phyloP scores from a whole-genome alignment of 2,797 vertebrate species.

The Molossus molossus region DNA sequence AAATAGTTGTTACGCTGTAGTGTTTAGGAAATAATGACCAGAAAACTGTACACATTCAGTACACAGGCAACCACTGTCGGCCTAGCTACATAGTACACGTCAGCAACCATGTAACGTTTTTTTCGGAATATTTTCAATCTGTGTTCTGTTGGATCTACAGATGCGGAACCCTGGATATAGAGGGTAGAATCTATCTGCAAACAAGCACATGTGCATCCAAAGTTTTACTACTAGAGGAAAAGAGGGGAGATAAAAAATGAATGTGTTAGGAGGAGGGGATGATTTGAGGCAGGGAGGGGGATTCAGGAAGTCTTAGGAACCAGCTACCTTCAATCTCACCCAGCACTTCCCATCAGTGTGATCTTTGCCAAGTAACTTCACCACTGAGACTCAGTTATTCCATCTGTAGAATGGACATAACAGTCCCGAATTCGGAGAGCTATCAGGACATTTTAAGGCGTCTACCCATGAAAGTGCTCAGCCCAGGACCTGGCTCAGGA shows the following conservation, averaged over 20 bases:
- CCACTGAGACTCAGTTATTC: neutral
- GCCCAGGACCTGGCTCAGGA: neutral
- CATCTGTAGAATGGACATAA: too few relatives aligned
- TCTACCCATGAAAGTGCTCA: accelerated
- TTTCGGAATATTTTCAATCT: neutral
- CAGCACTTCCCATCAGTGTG: accelerated
- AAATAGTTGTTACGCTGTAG: neutral
- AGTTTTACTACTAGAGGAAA: neutral
- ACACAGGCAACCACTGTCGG: neutral
- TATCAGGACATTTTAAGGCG: neutral
- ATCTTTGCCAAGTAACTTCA: neutral
- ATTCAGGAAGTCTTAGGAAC: neutral
- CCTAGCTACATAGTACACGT: neutral
- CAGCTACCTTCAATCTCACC: accelerated
- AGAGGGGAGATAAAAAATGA: neutral
- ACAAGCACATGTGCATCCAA: too few relatives aligned
- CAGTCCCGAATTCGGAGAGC: neutral
- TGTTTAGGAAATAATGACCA: neutral
- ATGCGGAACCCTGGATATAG: too few relatives aligned
- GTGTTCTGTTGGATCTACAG: neutral
- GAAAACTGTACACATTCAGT: neutral
- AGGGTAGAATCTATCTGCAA: neutral
- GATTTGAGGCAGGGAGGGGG: neutral
- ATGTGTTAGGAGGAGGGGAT: accelerated
- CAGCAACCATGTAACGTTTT: neutral